Percentiles rank a stretch among this genome's conserved stretches.
phyloP scores from a whole-genome alignment of 2,888 invertebrate genomes.

The Monopis laevigella region DNA sequence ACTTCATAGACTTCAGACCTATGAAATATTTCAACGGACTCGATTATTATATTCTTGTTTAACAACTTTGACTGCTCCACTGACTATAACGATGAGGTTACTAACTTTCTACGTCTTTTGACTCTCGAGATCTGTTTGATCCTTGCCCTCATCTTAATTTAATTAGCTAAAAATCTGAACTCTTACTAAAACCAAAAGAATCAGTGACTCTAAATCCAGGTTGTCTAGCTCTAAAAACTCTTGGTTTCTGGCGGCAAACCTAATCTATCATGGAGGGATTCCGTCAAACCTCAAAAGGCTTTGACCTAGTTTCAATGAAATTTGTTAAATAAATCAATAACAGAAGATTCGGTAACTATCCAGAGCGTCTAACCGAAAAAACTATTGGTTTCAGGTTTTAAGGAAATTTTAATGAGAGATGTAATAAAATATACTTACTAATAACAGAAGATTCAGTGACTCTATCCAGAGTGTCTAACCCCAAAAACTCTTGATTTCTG shows the following conservation, averaged over 20 bases:
- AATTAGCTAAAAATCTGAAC: too few species aligned
- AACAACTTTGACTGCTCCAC: too few species aligned
- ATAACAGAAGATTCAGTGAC: conserved; percentile 57
- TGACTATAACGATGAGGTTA: too few species aligned
- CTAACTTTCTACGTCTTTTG: too few species aligned
- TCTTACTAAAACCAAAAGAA: conserved; percentile 59
- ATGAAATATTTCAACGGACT: too few species aligned
- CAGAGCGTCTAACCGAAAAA: not conserved
- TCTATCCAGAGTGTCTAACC: conserved; percentile 45
- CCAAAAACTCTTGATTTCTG: conserved; percentile 51
- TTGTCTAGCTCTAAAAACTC: conserved; percentile 49
- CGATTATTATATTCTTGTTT: too few species aligned
- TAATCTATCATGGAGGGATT: conserved; percentile 49
- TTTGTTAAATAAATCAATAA: too few species aligned
- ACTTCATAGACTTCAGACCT: too few species aligned
- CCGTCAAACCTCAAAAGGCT: conserved; percentile 38
- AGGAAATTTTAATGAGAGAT: conserved; percentile 10
- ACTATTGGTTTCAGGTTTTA: too few species aligned
- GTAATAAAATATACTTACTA: conserved; percentile 37
- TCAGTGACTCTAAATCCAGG: conserved; percentile 47
- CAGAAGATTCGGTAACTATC: not conserved
- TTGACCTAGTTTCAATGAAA: too few species aligned
- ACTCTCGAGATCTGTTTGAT: too few species aligned
- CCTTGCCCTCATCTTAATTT: too few species aligned
- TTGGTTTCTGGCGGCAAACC: conserved; percentile 54